Conservation (phyloP, 1,140 invertebrate genomes). For the Drosophila asahinai region DNA sequence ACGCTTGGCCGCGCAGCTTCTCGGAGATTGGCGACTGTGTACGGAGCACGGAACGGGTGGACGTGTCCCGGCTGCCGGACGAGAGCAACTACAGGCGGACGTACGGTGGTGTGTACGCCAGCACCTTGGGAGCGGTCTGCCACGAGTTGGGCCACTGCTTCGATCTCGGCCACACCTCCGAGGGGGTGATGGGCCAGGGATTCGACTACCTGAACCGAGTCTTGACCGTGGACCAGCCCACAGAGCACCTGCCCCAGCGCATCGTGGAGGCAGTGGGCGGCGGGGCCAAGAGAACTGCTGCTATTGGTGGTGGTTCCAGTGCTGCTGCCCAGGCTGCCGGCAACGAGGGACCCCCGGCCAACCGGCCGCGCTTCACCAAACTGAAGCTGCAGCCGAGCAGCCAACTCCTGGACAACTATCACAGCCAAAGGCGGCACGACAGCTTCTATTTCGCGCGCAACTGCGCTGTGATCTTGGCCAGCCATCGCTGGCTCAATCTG, state of each 20-base stretch:
- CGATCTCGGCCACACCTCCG: conserved; percentile 95
- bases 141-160: conserved; percentile 98
- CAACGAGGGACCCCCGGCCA: conserved; percentile 2
- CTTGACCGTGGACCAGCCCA: conserved; percentile 87
- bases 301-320: neutral
- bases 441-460: conserved; percentile 79
- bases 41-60: conserved; percentile 87
- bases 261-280: conserved; percentile 65
- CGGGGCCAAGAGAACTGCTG: conserved; percentile 56
- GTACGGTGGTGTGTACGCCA: conserved; percentile 95
- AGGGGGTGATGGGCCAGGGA: conserved; percentile 97
- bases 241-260: conserved; percentile 86
- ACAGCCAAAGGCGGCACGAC: conserved; percentile 74
- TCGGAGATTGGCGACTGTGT: conserved; percentile 89
- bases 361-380: conserved; percentile 85
- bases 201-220: conserved; percentile 95
- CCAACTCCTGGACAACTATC: conserved; percentile 86
- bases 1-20: conserved; percentile 93
- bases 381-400: conserved; percentile 77
- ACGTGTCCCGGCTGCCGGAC: conserved; percentile 91
- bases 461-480: conserved; percentile 74
- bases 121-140: conserved; percentile 95
- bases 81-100: conserved; percentile 95
- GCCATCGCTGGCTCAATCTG: conserved; percentile 73
- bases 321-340: conserved; percentile 44